phyloP scores from a whole-genome alignment of 2,113 vertebrate genomes.

The Todiramphus chloris region DNA sequence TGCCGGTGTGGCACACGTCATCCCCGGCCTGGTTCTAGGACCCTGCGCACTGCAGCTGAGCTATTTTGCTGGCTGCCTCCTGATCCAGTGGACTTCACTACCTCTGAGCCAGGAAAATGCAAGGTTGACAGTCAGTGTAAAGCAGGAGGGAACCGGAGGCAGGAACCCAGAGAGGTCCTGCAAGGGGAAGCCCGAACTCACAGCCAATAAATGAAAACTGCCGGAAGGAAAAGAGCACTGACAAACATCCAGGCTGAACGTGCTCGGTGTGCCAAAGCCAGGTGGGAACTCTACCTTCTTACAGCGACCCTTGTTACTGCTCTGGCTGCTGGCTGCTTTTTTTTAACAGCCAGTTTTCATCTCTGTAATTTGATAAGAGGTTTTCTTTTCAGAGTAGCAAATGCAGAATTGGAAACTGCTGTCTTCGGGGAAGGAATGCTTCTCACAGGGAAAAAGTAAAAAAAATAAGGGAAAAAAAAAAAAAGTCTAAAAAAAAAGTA shows the following conservation, averaged over 20 bases:
- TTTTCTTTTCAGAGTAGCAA: neutral
- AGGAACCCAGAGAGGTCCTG: constrained; percentile 36
- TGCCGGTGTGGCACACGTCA: neutral
- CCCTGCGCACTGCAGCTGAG: accelerated
- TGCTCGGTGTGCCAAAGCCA: neutral
- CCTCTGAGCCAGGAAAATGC: constrained; percentile 3
- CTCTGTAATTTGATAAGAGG: neutral
- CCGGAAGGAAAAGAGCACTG: neutral
- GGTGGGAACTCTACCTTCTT: neutral
- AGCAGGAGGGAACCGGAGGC: neutral
- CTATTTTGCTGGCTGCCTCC: neutral
- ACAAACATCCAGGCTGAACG: neutral
- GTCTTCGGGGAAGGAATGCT: neutral
- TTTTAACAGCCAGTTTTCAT: neutral
- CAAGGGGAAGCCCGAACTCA: constrained; percentile 39
- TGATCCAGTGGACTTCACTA: neutral
- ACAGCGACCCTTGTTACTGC: neutral
- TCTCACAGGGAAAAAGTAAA: neutral
- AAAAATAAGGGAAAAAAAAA: too few relatives aligned
- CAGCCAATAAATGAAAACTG: constrained; percentile 6
- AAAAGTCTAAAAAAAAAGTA: too few relatives aligned
- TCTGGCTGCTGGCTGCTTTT: neutral
- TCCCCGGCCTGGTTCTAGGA: neutral
- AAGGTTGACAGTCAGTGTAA: constrained; percentile 12
- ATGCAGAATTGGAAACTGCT: neutral